Percentiles rank a stretch among this genome's conserved stretches.
phyloP scores from a whole-genome alignment of 2,113 vertebrate species.

The Scalopus aquaticus region DNA sequence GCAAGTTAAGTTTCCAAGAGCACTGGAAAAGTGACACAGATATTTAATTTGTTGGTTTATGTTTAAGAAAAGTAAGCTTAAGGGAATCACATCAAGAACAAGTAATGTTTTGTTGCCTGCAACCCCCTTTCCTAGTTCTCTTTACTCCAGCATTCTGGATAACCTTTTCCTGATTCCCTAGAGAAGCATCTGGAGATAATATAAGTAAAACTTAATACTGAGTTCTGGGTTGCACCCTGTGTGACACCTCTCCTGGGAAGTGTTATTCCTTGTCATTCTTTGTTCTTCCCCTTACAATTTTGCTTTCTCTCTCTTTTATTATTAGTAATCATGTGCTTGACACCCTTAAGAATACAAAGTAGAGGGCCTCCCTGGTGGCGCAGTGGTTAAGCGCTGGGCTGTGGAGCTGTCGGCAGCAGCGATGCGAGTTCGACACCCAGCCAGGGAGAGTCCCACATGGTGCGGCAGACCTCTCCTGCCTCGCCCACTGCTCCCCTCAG shows the following conservation, averaged over 20 bases:
- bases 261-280: not conserved
- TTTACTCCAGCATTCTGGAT: not conserved
- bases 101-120: not conserved
- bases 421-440: no score
- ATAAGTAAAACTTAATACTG: not conserved
- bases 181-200: not conserved
- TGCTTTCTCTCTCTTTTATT: not conserved
- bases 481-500: no score
- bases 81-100: slow-evolving; percentile 32
- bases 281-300: not conserved
- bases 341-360: not conserved
- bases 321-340: not conserved
- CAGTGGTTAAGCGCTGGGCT: no score
- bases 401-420: no score
- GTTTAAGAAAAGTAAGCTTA: slow-evolving; percentile 13
- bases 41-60: slow-evolving; percentile 29
- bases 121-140: not conserved
- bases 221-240: not conserved
- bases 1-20: not conserved
- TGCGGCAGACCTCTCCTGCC: no score
- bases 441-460: no score
- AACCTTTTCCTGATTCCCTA: not conserved
- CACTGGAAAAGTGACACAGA: not conserved
- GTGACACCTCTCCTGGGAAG: not conserved
- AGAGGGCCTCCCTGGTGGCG: no score